A percentile compares a stretch with the other conserved stretches of the same genome.
phyloP scores from a whole-genome alignment of 2,113 vertebrate genomes.

The Eudyptes chrysolophus region DNA sequence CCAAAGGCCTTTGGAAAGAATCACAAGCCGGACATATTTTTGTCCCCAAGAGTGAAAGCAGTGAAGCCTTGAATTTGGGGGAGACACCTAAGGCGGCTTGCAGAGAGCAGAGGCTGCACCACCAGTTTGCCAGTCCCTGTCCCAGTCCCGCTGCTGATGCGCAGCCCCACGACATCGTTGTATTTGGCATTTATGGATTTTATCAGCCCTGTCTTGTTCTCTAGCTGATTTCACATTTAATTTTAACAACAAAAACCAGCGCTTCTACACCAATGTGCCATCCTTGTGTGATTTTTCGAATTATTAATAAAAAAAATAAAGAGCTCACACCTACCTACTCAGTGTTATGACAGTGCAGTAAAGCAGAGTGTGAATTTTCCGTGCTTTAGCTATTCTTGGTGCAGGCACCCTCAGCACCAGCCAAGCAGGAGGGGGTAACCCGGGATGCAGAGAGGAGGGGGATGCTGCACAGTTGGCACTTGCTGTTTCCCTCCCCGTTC shows the following conservation, averaged over 20 bases:
- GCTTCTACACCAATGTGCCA: not conserved
- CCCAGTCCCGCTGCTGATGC: fast-evolving
- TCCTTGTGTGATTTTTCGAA: fast-evolving
- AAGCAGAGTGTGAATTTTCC: not conserved
- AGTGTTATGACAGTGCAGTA: not conserved
- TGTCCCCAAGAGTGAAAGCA: not conserved
- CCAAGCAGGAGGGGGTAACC: not conserved
- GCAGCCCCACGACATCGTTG: fast-evolving
- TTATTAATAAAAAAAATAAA: not conserved
- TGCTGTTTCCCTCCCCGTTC: not conserved
- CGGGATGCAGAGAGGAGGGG: not conserved
- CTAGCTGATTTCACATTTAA: not conserved
- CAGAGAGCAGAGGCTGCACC: not conserved
- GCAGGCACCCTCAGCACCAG: not conserved
- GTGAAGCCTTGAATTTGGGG: not conserved
- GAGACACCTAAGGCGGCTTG: not conserved
- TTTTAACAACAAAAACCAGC: not conserved
- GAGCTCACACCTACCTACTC: not conserved
- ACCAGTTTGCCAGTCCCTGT: not conserved
- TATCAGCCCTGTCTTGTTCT: not conserved
- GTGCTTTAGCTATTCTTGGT: not conserved
- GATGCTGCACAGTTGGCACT: not conserved
- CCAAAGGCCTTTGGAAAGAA: slow-evolving; percentile 41
- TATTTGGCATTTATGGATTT: not conserved
- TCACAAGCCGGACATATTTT: not conserved